Base-by-base conservation (phyloP, 64 coral and sea anemone genomes). In the Montipora efflorescens region DNA sequence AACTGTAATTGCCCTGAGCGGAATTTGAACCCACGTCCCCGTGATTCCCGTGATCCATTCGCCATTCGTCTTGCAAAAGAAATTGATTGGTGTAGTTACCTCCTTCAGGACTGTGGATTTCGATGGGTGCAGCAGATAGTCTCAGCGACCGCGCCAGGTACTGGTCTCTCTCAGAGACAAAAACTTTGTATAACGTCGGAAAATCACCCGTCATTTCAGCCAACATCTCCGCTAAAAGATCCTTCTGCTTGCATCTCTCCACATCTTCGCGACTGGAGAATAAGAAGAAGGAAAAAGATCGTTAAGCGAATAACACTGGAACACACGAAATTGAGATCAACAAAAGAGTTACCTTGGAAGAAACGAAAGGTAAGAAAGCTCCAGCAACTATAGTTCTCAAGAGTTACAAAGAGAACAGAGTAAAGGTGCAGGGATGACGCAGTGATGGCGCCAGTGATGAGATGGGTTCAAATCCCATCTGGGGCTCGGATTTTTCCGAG, bases 131-230 rank as follows among this genome's bases (percentile, higher is more conserved):
- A 18, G 96, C 91, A 2, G 96, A 93, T 11, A 98, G 74, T 78
- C 96, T 91, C 8, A 98, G 78, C 61, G 96, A 91, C 48, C 88
- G 81, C 5, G 96, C 91, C 12, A 98, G 84, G 75, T 91, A 98
- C 19, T 93, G 81, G 71, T 98, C 96, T 81, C 96, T 91, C 70
- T 98, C 96, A 36, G 82, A 90, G 2, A 98, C 96, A 94, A 98
- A 95, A 49, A 98, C 94, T 91, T 95, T 95, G 79, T 95, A 98
- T 50, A 98, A 86, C 10, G 85, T 87, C 14, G 96, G 96, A 91
- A 98, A 98, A 86, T 98, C 96, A n/a, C 96, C 96, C 4, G 96
- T 98, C 96, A 98, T 98, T 81, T 98, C 96, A 28, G 94, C 91
- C 47, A 99, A 89, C 98, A 99, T 99, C 67, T 96, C 98, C 23